Evolutionary conservation across 2,888 invertebrate genomes (phyloP).

Genomic region (Heliconius ismenius): DNA sequence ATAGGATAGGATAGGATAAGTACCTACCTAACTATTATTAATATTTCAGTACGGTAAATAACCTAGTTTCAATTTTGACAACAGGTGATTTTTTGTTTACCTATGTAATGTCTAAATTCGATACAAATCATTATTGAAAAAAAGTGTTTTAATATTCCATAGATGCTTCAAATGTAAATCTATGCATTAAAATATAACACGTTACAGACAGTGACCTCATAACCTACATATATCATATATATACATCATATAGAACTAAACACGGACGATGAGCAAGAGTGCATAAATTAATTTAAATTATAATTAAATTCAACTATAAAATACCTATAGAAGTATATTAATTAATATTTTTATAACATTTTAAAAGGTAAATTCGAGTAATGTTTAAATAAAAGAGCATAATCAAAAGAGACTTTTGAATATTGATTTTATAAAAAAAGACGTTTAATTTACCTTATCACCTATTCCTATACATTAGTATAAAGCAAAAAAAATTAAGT

Average conservation of each 20-base stretch:
- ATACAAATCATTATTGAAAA: neutral
- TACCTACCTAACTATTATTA: no score
- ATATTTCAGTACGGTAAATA: no score
- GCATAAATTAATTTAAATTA: conserved; percentile 15
- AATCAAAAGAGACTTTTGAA: neutral
- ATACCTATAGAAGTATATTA: neutral
- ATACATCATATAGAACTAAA: conserved; percentile 23
- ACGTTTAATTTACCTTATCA: neutral
- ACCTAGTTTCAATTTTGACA: no score
- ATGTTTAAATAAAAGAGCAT: neutral
- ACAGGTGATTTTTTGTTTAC: no score
- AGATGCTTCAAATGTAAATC: neutral
- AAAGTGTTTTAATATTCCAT: neutral
- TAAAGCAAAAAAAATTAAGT: neutral
- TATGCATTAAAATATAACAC: neutral
- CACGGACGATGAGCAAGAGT: conserved; percentile 21
- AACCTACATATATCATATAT: neutral
- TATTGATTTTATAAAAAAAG: neutral
- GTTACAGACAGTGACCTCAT: conserved; percentile 27
- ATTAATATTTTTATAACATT: neutral
- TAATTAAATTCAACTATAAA: conserved; percentile 1
- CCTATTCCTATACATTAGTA: neutral
- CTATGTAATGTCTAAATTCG: neutral
- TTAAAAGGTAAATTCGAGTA: neutral
- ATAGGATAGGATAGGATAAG: no score